A percentile compares a stretch with the other conserved stretches of the same genome.
These are phyloP conservation scores for Dorcus hopei DNA, from an alignment of 2,888 invertebrate species.

Conservation along the genomic window DNA sequence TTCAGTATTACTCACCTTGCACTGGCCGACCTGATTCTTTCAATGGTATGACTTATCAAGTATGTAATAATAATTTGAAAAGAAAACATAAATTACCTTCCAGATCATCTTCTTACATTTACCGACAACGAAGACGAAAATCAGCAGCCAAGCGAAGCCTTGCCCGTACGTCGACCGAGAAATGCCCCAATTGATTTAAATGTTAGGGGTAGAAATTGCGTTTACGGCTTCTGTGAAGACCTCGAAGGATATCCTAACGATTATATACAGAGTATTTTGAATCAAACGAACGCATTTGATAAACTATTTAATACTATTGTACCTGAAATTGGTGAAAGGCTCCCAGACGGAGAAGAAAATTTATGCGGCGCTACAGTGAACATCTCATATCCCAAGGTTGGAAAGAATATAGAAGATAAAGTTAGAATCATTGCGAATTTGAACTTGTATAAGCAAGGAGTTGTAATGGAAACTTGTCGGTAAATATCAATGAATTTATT, in stretches of 20 bases:
- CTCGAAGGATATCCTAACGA: slow-evolving; percentile 17
- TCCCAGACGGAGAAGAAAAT: slow-evolving; percentile 3
- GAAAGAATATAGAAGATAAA: slow-evolving; percentile 11
- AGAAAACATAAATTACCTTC: not conserved
- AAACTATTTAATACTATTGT: slow-evolving; percentile 6
- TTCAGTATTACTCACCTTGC: too few relatives aligned
- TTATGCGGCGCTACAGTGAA: slow-evolving; percentile 1
- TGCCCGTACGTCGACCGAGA: not conserved
- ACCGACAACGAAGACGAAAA: too few relatives aligned
- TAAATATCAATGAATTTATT: not conserved
- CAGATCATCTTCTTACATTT: not conserved
- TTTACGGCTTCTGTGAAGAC: slow-evolving; percentile 17
- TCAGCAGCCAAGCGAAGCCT: too few relatives aligned
- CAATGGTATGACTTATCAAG: too few relatives aligned
- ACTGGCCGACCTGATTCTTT: too few relatives aligned
- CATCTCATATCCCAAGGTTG: slow-evolving; percentile 7
- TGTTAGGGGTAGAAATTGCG: slow-evolving; percentile 1
- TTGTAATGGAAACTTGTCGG: slow-evolving; percentile 20
- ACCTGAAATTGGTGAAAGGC: not conserved
- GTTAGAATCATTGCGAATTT: slow-evolving; percentile 16
- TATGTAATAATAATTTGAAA: not conserved
- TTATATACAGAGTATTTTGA: not conserved
- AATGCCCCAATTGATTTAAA: not conserved
- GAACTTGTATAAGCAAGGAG: slow-evolving; percentile 10
- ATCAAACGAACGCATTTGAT: slow-evolving; percentile 7